Evolutionary conservation across 2,797 vertebrate species (phyloP).

Genomic region (Prionace glauca): DNA sequence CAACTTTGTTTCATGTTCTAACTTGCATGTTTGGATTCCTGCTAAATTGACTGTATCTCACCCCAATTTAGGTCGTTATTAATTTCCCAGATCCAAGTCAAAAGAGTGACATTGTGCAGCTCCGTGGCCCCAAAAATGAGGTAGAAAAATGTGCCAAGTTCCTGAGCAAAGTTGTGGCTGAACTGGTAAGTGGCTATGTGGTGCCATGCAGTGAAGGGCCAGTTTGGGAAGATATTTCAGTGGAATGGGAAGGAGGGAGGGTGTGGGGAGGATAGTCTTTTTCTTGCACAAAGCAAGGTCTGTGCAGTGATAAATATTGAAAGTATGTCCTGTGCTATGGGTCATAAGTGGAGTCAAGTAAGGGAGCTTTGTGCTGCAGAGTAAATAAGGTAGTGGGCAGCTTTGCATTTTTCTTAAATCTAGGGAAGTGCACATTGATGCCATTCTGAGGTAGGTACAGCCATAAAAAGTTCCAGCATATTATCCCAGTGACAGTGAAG

Average conservation of each 20-base stretch:
- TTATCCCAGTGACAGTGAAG: neutral
- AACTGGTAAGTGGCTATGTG: slow-evolving; percentile 62
- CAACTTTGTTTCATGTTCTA: neutral
- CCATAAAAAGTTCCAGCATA: neutral
- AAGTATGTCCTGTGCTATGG: neutral
- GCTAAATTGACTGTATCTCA: neutral
- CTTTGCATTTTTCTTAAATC: neutral
- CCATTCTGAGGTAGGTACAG: neutral
- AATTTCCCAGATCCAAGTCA: slow-evolving; percentile 94
- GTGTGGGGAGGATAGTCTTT: too few species aligned
- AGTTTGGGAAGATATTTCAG: neutral
- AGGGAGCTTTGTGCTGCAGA: neutral
- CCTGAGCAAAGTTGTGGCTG: slow-evolving; percentile 94
- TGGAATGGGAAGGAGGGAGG: too few species aligned
- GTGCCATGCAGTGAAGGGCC: neutral
- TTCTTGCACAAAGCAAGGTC: neutral
- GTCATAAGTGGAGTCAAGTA: neutral
- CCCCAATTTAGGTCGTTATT: slow-evolving; percentile 78
- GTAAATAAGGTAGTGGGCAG: neutral
- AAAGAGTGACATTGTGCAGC: slow-evolving; percentile 93
- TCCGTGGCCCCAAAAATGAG: slow-evolving; percentile 87
- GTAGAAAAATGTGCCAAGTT: slow-evolving; percentile 97
- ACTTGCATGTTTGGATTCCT: neutral
- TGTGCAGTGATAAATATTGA: neutral
- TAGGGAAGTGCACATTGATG: too few species aligned